A percentile compares a stretch with the other conserved stretches of the same genome.
phyloP scores from a whole-genome alignment of 2,888 invertebrate species.

The Leucophenga maculata region DNA sequence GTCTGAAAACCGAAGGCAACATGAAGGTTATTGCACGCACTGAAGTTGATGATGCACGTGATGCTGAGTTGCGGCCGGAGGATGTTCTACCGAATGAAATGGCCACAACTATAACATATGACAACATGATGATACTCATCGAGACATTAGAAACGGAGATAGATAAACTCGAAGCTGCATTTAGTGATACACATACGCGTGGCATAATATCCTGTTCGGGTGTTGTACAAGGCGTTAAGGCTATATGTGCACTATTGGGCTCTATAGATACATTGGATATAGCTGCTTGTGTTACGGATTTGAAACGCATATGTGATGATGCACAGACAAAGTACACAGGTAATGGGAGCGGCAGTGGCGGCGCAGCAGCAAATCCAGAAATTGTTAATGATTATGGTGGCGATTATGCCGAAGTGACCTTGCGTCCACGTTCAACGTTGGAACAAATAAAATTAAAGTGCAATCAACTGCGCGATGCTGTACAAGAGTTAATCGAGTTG shows the following conservation, averaged over 20 bases:
- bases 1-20: conserved; percentile 79
- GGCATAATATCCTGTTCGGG: conserved; percentile 78
- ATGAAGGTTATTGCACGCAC: conserved; percentile 83
- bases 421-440: conserved; percentile 75
- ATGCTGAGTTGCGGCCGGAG: conserved; percentile 82
- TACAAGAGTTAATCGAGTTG: conserved; percentile 87
- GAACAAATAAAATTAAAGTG: conserved; percentile 80
- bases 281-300: conserved; percentile 80
- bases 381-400: conserved; percentile 77
- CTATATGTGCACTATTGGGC: conserved; percentile 90
- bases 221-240: conserved; percentile 92
- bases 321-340: conserved; percentile 61
- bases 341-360: conserved; percentile 36
- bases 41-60: conserved; percentile 85
- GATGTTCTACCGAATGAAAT: conserved; percentile 85
- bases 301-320: conserved; percentile 67
- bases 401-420: conserved; percentile 80
- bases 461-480: conserved; percentile 83
- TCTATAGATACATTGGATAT: conserved; percentile 92
- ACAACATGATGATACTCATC: conserved; percentile 85
- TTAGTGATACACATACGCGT: conserved; percentile 75
- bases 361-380: conserved; percentile 74
- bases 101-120: conserved; percentile 83
- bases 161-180: conserved; percentile 81
- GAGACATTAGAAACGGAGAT: conserved; percentile 88